phyloP scores from a whole-genome alignment of 2,888 invertebrate genomes.

The Chesias legatella region DNA sequence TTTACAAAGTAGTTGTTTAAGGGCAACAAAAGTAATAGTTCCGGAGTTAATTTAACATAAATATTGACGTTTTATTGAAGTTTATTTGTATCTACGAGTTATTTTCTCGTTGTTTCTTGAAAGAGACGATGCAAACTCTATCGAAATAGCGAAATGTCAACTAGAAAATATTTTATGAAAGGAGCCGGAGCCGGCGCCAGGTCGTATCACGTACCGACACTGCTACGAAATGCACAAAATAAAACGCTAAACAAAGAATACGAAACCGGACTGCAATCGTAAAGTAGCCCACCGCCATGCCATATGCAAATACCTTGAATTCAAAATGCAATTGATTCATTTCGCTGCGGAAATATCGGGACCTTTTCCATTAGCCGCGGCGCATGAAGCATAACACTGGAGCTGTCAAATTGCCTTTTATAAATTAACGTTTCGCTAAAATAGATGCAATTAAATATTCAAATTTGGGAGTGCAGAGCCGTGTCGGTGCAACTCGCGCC shows the following conservation, averaged over 20 bases:
- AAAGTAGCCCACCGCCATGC: conserved; percentile 52
- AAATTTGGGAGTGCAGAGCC: conserved; percentile 71
- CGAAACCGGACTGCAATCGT: conserved; percentile 55
- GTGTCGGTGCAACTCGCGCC: conserved; percentile 59
- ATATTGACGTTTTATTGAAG: no score
- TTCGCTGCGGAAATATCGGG: conserved; percentile 41
- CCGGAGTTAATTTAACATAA: no score
- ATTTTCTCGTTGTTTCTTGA: no score
- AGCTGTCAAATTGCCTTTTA: conserved; percentile 61
- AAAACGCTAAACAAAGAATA: conserved; percentile 65
- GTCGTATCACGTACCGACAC: conserved; percentile 57
- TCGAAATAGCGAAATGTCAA: conserved; percentile 59
- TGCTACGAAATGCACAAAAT: conserved; percentile 63
- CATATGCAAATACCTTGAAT: conserved; percentile 52
- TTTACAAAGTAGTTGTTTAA: no score
- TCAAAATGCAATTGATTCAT: conserved; percentile 57
- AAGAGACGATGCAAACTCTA: conserved; percentile 25
- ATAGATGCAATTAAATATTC: conserved; percentile 71
- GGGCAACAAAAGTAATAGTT: no score
- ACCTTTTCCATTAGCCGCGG: conserved; percentile 48
- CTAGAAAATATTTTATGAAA: conserved; percentile 65
- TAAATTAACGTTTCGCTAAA: conserved; percentile 57
- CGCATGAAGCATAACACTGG: conserved; percentile 41
- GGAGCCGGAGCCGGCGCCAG: conserved; percentile 43
- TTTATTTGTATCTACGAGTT: no score